phyloP scores from a whole-genome alignment of 2,888 invertebrate species.

The Peribatodes rhomboidaria region DNA sequence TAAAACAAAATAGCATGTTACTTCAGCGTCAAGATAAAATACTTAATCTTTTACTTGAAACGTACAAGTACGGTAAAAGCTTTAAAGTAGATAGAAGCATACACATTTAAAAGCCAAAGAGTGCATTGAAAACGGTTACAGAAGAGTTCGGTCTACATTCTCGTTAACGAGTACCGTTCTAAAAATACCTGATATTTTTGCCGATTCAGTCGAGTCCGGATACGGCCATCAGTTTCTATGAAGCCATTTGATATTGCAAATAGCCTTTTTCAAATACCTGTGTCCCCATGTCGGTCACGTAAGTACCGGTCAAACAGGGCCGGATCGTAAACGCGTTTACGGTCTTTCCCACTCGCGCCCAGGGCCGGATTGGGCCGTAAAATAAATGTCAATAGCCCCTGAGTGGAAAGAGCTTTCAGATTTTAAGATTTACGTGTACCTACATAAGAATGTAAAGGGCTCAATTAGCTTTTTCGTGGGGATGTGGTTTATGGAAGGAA shows the following conservation, averaged over 20 bases:
- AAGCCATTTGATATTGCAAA: slow-evolving; percentile 37
- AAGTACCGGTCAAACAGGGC: slow-evolving; percentile 54
- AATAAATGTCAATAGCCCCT: slow-evolving; percentile 62
- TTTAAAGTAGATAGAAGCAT: not conserved
- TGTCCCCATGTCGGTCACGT: slow-evolving; percentile 50
- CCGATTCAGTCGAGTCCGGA: not conserved
- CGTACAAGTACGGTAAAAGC: not conserved
- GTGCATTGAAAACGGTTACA: slow-evolving; percentile 5
- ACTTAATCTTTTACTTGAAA: not conserved
- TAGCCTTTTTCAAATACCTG: slow-evolving; percentile 38
- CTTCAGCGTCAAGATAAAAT: not conserved
- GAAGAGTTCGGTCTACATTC: not conserved
- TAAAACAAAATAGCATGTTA: not conserved
- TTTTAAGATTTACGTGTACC: slow-evolving; percentile 45
- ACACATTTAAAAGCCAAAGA: not conserved
- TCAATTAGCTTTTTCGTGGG: slow-evolving; percentile 33
- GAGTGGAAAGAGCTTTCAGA: slow-evolving; percentile 51
- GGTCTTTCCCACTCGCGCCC: slow-evolving; percentile 54
- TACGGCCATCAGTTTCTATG: slow-evolving; percentile 13
- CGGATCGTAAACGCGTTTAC: slow-evolving; percentile 63
- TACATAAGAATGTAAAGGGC: slow-evolving; percentile 26
- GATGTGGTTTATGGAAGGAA: slow-evolving; percentile 12
- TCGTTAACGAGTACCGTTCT: not conserved
- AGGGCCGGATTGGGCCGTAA: slow-evolving; percentile 53
- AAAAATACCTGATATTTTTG: slow-evolving; percentile 8